Percentiles rank a stretch among this genome's conserved stretches.
phyloP scores from a whole-genome alignment of 2,797 vertebrate species.

The Rhincodon typus region DNA sequence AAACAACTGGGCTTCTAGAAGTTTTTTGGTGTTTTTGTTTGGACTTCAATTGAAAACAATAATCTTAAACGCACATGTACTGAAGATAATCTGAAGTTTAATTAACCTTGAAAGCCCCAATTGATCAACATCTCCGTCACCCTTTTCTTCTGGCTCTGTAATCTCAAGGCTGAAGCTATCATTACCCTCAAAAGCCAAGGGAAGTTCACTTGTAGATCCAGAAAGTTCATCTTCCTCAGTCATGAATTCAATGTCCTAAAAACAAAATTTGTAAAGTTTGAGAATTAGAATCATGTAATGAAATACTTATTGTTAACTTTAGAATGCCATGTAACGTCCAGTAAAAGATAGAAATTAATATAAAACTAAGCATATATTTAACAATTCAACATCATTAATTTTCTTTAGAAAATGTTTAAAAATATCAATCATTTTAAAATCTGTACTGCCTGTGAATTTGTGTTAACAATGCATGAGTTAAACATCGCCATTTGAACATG shows the following conservation, averaged over 20 bases:
- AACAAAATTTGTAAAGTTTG: not conserved
- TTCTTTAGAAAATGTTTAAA: not conserved
- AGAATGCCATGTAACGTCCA: not conserved
- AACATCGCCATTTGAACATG: not conserved
- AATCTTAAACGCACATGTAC: not conserved
- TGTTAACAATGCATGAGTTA: not conserved
- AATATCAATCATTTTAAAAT: not conserved
- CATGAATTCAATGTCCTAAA: slow-evolving; percentile 58
- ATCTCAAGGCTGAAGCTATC: slow-evolving; percentile 69
- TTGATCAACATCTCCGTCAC: slow-evolving; percentile 60
- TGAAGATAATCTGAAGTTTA: not conserved
- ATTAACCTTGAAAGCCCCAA: slow-evolving; percentile 70
- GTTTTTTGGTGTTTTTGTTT: too few species aligned
- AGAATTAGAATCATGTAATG: not conserved
- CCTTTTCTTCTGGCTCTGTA: slow-evolving; percentile 67
- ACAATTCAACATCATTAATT: not conserved
- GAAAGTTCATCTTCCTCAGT: slow-evolving; percentile 72
- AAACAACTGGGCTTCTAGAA: too few species aligned
- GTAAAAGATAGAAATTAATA: not conserved
- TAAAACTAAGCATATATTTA: not conserved
- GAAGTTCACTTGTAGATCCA: slow-evolving; percentile 71
- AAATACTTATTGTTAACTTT: not conserved
- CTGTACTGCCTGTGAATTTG: not conserved
- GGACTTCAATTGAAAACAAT: not conserved
- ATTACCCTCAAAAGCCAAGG: slow-evolving; percentile 65